phyloP scores from a whole-genome alignment of 2,797 vertebrate species.

The Arremon brunneinucha region DNA sequence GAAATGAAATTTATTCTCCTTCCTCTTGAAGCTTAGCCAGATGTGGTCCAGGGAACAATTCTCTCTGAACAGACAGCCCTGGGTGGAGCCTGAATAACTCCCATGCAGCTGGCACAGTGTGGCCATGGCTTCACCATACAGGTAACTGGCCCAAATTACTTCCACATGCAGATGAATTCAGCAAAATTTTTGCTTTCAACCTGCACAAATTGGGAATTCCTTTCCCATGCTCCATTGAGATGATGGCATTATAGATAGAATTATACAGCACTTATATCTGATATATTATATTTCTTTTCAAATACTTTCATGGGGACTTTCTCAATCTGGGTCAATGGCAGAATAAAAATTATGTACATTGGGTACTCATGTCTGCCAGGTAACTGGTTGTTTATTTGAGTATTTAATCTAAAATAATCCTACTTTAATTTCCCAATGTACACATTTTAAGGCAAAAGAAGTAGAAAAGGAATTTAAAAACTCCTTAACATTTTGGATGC shows the following conservation, averaged over 20 bases:
- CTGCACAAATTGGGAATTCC: not conserved
- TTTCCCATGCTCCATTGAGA: not conserved
- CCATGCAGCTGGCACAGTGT: fast-evolving
- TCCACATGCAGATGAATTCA: not conserved
- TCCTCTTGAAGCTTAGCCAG: not conserved
- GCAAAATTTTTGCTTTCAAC: not conserved
- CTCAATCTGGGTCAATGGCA: not conserved
- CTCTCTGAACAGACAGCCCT: not conserved
- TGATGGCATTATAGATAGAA: not conserved
- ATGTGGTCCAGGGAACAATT: not conserved
- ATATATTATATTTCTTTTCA: not conserved
- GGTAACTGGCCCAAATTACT: not conserved
- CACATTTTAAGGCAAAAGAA: not conserved
- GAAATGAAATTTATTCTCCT: not conserved
- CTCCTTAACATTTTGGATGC: not conserved
- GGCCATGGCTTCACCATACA: not conserved
- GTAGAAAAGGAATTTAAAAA: not conserved
- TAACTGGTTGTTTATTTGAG: not conserved
- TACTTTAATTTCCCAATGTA: not conserved
- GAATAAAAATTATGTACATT: not conserved
- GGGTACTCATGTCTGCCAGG: not conserved
- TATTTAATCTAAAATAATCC: not conserved
- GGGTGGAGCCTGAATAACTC: not conserved
- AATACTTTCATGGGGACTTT: not conserved
- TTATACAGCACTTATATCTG: not conserved